A percentile compares a stretch with the other conserved stretches of the same genome.
Conservation (phyloP, 2,888 invertebrate species). For the Rotaria socialis region DNA sequence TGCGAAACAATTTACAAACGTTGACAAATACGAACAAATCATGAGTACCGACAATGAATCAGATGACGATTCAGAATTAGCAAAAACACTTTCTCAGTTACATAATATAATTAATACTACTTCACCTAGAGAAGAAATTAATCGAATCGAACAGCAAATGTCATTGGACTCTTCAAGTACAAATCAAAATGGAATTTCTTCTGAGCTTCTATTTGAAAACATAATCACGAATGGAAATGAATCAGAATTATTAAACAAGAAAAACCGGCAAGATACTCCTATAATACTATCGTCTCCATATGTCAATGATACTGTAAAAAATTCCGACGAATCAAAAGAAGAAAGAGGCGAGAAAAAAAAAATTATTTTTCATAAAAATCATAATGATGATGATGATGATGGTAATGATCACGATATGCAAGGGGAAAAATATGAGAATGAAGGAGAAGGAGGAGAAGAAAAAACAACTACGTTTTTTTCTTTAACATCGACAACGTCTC, state of each 20-base stretch:
- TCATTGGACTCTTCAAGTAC: background rate
- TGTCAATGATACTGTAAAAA: background rate
- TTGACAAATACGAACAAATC: background rate
- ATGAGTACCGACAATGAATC: background rate
- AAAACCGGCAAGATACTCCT: background rate
- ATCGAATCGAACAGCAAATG: background rate
- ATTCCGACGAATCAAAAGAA: background rate
- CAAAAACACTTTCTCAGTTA: slow-evolving; percentile 9
- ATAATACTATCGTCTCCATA: background rate
- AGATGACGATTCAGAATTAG: slow-evolving; percentile 17
- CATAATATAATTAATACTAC: background rate
- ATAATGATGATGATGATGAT: background rate
- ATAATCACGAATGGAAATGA: background rate
- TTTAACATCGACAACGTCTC: background rate
- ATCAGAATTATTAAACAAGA: background rate
- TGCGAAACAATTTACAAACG: background rate
- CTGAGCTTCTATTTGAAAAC: background rate
- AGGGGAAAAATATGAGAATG: background rate
- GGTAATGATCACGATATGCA: background rate
- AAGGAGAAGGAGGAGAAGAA: background rate
- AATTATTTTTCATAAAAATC: slow-evolving; percentile 14
- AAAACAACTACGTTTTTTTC: slow-evolving; percentile 2
- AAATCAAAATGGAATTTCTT: background rate
- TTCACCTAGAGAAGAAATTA: background rate
- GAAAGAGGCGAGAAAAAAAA: background rate